Conservation (phyloP, 2,797 vertebrate species). For the Fistularia commersonii region DNA sequence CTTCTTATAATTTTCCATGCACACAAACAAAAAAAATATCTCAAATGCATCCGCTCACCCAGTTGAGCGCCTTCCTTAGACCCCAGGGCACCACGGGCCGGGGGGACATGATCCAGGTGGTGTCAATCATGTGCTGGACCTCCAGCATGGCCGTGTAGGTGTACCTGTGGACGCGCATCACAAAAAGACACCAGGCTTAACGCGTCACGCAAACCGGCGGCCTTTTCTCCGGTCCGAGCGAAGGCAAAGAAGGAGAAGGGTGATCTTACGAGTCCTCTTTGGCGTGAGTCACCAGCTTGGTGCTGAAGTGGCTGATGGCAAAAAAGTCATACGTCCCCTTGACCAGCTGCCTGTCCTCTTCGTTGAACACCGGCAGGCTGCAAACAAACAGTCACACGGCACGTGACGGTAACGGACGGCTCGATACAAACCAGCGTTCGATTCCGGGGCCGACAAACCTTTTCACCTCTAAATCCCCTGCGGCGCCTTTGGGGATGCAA, state of each 20-base stretch:
- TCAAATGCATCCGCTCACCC: constrained; percentile 72
- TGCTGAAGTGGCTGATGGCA: constrained; percentile 91
- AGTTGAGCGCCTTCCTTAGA: constrained; percentile 87
- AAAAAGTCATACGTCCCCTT: constrained; percentile 92
- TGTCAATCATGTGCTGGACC: constrained; percentile 88
- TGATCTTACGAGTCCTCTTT: constrained; percentile 78
- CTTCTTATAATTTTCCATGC: too few species aligned
- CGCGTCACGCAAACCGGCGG: neutral
- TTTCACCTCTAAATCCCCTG: too few species aligned
- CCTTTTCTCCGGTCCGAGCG: neutral
- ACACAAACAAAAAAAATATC: neutral
- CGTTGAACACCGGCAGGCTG: constrained; percentile 87
- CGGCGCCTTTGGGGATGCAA: too few species aligned
- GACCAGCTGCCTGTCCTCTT: constrained; percentile 79
- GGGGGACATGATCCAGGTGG: constrained; percentile 91
- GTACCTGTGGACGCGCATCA: constrained; percentile 51
- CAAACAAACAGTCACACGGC: neutral
- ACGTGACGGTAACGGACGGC: neutral
- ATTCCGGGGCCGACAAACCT: too few species aligned
- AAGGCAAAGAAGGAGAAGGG: neutral
- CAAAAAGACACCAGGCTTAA: too few species aligned
- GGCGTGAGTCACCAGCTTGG: constrained; percentile 85
- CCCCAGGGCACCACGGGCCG: constrained; percentile 92
- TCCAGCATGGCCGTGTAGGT: constrained; percentile 83
- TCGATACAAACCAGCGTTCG: too few species aligned